Conservation (phyloP, 2,888 invertebrate species). For the Vesta saturnalis region DNA sequence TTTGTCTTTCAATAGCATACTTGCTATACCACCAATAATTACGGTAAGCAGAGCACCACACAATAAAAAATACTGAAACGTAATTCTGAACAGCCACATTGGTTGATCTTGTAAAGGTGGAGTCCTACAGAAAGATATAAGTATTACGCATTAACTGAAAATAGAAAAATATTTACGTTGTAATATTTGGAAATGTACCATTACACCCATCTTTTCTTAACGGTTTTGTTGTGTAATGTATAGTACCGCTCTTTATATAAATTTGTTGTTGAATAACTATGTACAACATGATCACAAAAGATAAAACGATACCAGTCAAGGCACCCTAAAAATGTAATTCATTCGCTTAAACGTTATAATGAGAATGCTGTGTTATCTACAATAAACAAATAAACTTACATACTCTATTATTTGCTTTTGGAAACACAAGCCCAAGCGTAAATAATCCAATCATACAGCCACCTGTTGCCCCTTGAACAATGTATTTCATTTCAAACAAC, state of each 20-base stretch:
- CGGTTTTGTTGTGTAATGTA: constrained; percentile 25
- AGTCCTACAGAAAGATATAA: not conserved
- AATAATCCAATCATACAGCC: constrained; percentile 72
- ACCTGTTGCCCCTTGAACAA: constrained; percentile 70
- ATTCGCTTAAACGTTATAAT: too few relatives aligned
- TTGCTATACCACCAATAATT: not conserved
- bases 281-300: constrained; percentile 65
- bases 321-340: constrained; percentile 59
- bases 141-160: too few relatives aligned
- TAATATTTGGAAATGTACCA: not conserved
- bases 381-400: too few relatives aligned
- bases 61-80: not conserved
- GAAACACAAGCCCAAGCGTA: constrained; percentile 74
- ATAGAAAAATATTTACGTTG: not conserved
- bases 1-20: not conserved
- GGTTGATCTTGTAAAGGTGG: not conserved
- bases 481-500: constrained; percentile 71
- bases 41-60: not conserved
- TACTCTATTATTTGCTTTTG: constrained; percentile 70
- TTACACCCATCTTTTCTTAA: constrained; percentile 36
- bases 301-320: constrained; percentile 65
- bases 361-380: too few relatives aligned
- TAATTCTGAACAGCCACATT: not conserved
- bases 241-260: constrained; percentile 28
- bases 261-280: constrained; percentile 65